Evolutionary conservation across 1,140 invertebrate genomes (phyloP), one percentile per base, ranked within the genome.

Genomic region (Aphis gossypii): DNA sequence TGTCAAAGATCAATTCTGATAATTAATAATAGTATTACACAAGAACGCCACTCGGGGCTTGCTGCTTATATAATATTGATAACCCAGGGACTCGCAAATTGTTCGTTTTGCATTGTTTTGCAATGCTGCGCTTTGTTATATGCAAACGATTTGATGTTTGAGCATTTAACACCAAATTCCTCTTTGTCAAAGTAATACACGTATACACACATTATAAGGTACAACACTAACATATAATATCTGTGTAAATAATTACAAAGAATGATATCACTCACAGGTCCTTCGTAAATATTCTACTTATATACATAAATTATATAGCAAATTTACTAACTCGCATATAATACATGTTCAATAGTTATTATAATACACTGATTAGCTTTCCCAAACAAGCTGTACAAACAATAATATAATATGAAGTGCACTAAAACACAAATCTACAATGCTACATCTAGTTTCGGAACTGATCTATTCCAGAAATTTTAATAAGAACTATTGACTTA

Each of bases 31-130:
- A 18, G 4, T 35, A 76, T 76, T 18, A n/a, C 18, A 51, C 48
- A n/a, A n/a, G 14, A 76, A 76, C 60, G 14, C 60, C 30, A 30
- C 60, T 76, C 3, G 30, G 60, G 60, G 60, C 60, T 76, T n/a
- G n/a, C 60, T 14, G 60, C 60, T 76, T 76, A n/a, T n/a, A 76
- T 76, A 76, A 76, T 76, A 76, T n/a, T 76, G 60, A 76, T 76
- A 76, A 76, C 30, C 60, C n/a, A n/a, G n/a, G 60, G 60, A 76
- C 56, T 60, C 56, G 25, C 60, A 76, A 76, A n/a, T 76, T 76
- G n/a, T 76, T 76, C 60, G 60, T n/a, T 76, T 76, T 76, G n/a
- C 30, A n/a, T 76, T n/a, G 60, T 23, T 54, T 23, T 54, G 18
- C 48, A 51, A 51, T 23, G 54, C 60, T 76, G n/a, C 14, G 60